Percentiles rank a stretch among this genome's conserved stretches.
Conservation (phyloP, 2,797 vertebrate species). For the Eurystomus glaucurus region DNA sequence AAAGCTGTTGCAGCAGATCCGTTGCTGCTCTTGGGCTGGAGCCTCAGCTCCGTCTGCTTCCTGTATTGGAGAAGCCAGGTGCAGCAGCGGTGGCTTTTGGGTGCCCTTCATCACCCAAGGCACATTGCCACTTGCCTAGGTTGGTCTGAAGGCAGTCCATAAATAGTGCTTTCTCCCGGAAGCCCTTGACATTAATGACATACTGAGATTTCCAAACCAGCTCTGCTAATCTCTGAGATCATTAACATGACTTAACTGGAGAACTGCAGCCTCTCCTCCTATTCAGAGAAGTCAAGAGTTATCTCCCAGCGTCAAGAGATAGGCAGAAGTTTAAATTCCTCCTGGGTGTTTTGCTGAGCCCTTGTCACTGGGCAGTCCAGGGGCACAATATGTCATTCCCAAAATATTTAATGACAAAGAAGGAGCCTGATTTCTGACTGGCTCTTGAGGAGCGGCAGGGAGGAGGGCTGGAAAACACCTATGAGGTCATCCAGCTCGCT, state of each 20-base stretch:
- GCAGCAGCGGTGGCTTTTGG: neutral
- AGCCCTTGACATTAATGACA: neutral
- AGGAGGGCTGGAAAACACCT: constrained; percentile 68
- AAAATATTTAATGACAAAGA: constrained; percentile 60
- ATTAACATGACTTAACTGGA: constrained; percentile 11
- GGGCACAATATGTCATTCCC: constrained; percentile 43
- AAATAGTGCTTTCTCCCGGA: neutral
- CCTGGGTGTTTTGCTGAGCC: neutral
- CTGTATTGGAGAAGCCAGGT: neutral
- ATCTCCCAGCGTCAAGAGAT: neutral
- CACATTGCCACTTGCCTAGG: neutral
- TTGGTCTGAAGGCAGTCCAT: neutral
- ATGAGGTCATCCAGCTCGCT: constrained; percentile 47
- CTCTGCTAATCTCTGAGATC: constrained; percentile 30
- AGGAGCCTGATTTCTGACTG: constrained; percentile 44
- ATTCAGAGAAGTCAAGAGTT: neutral
- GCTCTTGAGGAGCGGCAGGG: neutral
- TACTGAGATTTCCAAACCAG: neutral
- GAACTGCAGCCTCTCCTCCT: neutral
- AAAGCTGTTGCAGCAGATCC: neutral
- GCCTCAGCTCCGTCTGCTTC: neutral
- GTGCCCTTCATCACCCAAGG: neutral
- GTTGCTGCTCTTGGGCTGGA: neutral
- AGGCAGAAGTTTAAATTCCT: constrained; percentile 16
- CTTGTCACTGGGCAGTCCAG: constrained; percentile 31